Conservation (phyloP, 2,797 vertebrate species). For the Merluccius polli region DNA sequence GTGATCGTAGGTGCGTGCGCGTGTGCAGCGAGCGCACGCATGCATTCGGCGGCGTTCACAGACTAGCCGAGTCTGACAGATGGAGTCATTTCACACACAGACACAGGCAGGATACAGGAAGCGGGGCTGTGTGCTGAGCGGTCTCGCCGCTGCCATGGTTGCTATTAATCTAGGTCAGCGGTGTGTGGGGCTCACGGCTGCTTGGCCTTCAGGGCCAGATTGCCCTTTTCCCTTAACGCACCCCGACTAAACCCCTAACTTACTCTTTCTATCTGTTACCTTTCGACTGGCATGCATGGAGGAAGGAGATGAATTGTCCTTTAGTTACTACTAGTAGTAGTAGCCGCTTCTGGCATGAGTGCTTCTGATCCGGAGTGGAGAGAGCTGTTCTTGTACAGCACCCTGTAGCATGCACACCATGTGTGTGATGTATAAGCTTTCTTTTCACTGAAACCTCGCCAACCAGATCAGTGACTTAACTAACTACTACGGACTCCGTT, state of each 20-base stretch:
- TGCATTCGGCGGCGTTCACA: conserved; percentile 45
- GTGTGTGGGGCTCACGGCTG: conserved; percentile 43
- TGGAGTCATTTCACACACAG: conserved; percentile 72
- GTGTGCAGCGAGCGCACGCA: conserved; percentile 28
- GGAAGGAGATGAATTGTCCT: background rate
- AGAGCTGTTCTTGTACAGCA: background rate
- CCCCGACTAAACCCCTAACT: conserved; percentile 50
- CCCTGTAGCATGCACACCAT: background rate
- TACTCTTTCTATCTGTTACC: conserved; percentile 21
- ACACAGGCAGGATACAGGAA: conserved; percentile 69
- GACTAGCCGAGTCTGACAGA: conserved; percentile 71
- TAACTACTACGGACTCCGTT: background rate
- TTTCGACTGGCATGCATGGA: background rate
- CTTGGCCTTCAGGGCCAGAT: conserved; percentile 51
- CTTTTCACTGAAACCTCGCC: background rate
- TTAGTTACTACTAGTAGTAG: no score
- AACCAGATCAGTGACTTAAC: background rate
- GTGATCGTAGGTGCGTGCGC: conserved; percentile 26
- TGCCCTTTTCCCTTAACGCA: conserved; percentile 53
- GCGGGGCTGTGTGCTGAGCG: conserved; percentile 57
- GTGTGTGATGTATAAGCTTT: background rate
- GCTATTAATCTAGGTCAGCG: conserved; percentile 70
- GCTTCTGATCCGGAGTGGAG: background rate
- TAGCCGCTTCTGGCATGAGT: no score
- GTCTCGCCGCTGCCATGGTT: conserved; percentile 57